phyloP scores from a whole-genome alignment of 53 echinoderm and acorn worm genomes.

The Holothuria scabra region DNA sequence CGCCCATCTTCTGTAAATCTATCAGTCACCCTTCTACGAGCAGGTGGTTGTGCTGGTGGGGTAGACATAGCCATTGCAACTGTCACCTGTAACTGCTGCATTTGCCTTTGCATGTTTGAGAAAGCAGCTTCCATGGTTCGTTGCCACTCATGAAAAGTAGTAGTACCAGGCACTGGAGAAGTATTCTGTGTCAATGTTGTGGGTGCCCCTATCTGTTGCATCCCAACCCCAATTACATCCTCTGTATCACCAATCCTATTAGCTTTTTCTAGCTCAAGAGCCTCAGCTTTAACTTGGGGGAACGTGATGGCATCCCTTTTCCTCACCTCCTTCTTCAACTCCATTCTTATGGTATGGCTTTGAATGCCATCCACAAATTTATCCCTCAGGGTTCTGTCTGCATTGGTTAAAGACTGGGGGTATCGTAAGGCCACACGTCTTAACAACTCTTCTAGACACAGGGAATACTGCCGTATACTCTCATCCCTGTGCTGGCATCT shows the following conservation, averaged over 20 bases:
- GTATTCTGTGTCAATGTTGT: background rate
- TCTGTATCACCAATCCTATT: background rate
- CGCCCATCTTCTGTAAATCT: too few species aligned
- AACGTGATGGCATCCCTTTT: background rate
- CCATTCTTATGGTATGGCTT: background rate
- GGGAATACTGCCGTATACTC: conserved; percentile 5
- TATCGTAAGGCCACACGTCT: background rate
- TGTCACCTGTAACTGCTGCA: too few species aligned
- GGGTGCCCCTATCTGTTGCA: background rate
- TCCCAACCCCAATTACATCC: background rate
- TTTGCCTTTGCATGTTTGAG: too few species aligned
- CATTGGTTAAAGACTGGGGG: background rate
- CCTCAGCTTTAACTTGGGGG: background rate
- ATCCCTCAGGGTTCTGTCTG: background rate
- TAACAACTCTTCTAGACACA: conserved; percentile 1
- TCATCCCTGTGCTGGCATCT: background rate
- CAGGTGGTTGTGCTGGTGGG: too few species aligned
- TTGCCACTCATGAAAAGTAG: too few species aligned
- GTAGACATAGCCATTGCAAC: too few species aligned
- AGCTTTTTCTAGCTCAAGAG: conserved; percentile 16
- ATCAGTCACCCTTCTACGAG: too few species aligned
- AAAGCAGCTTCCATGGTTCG: too few species aligned
- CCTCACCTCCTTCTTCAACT: background rate
- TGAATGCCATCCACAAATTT: conserved; percentile 2
- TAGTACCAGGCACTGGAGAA: too few species aligned